phyloP scores from a whole-genome alignment of 92 coral and sea anemone species.

The Micromussa lordhowensis region DNA sequence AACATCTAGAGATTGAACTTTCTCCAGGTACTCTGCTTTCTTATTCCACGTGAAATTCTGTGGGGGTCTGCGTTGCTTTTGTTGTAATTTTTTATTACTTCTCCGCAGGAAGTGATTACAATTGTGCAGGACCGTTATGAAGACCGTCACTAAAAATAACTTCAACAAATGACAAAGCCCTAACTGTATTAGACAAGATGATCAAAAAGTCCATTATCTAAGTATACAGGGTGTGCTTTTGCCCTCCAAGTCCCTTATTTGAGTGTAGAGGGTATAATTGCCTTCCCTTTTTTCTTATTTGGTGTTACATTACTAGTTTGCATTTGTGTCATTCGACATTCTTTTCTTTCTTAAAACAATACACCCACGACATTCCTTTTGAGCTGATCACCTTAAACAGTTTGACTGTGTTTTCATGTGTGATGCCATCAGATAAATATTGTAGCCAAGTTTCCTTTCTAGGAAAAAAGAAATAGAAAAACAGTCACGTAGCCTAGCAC shows the following conservation, averaged over 20 bases:
- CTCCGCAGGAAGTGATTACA: background rate
- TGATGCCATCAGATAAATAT: background rate
- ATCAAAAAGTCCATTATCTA: background rate
- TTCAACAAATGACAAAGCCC: background rate
- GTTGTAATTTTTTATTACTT: background rate
- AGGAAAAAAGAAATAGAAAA: background rate
- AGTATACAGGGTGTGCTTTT: background rate
- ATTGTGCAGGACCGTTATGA: background rate
- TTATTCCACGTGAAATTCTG: background rate
- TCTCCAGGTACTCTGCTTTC: background rate
- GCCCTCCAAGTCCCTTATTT: background rate
- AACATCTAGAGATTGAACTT: background rate
- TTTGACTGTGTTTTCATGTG: background rate
- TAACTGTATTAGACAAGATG: background rate
- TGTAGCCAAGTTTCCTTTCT: background rate
- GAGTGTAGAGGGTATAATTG: background rate
- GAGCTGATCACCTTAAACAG: background rate
- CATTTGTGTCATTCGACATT: background rate
- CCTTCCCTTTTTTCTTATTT: background rate
- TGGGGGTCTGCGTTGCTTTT: background rate
- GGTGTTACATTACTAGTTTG: background rate
- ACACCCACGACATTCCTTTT: background rate
- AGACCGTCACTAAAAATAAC: background rate
- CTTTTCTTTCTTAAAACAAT: background rate
- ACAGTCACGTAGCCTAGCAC: background rate